A percentile compares a stretch with the other conserved stretches of the same genome.
These are phyloP conservation scores for Drosophila multiciliata DNA, from an alignment of 2,888 invertebrate genomes.

Conservation along the genomic window DNA sequence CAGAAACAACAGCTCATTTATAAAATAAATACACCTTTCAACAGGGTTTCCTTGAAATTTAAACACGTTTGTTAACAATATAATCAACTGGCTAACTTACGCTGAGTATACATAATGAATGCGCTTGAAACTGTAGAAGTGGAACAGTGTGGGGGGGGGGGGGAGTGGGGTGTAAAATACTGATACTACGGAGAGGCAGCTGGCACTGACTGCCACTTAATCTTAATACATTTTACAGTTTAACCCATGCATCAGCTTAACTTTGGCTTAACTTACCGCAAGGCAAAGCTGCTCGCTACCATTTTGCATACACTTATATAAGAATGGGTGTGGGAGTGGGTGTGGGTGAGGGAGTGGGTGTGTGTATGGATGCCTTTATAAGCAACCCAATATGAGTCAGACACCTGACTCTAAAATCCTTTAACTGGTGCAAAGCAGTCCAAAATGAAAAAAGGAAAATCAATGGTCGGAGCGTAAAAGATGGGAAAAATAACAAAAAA, in stretches of 20 bases:
- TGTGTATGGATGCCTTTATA: conserved; percentile 53
- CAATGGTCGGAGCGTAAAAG: conserved; percentile 5
- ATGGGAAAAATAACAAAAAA: background rate
- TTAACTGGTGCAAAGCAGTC: conserved; percentile 46
- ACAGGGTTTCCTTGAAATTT: conserved; percentile 39
- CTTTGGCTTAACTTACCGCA: conserved; percentile 66
- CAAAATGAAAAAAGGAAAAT: conserved; percentile 21
- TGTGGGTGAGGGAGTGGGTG: conserved; percentile 2
- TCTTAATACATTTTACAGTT: conserved; percentile 78
- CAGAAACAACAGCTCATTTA: conserved; percentile 5
- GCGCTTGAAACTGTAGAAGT: background rate
- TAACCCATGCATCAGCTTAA: conserved; percentile 79
- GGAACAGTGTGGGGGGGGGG: background rate
- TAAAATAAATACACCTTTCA: conserved; percentile 10
- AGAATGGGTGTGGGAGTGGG: conserved; percentile 2
- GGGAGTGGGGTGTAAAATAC: conserved; percentile 14
- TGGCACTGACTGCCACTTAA: conserved; percentile 68
- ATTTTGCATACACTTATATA: conserved; percentile 51
- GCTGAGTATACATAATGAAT: conserved; percentile 54
- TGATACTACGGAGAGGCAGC: conserved; percentile 40
- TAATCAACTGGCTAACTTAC: conserved; percentile 37
- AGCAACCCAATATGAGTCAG: conserved; percentile 74
- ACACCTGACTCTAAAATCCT: conserved; percentile 68
- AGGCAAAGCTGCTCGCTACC: conserved; percentile 39
- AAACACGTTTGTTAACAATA: conserved; percentile 42